Evolutionary conservation across 2,888 invertebrate genomes (phyloP).

Genomic region (Eretmocerus hayati): DNA sequence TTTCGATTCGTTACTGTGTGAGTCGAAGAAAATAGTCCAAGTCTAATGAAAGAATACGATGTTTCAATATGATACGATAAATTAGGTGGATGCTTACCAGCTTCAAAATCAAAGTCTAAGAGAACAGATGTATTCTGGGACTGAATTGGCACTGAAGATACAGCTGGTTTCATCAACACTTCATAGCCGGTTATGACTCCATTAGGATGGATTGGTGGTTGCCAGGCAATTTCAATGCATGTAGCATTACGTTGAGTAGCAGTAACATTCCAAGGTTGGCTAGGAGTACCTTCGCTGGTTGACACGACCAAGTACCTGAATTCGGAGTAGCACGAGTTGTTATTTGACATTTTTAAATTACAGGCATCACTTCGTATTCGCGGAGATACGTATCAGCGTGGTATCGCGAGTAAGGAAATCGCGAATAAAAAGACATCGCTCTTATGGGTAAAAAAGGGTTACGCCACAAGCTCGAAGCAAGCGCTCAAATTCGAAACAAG

Average conservation of each 20-base stretch:
- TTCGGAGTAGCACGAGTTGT: too few relatives aligned
- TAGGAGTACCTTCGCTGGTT: conserved; percentile 67
- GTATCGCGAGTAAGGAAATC: too few relatives aligned
- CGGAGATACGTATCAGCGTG: too few relatives aligned
- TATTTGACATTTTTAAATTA: too few relatives aligned
- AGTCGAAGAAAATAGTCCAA: too few relatives aligned
- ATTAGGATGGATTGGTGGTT: conserved; percentile 56
- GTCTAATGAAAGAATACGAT: too few relatives aligned
- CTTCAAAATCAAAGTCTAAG: conserved; percentile 52
- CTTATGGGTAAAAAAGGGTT: too few relatives aligned
- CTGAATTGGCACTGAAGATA: conserved; percentile 50
- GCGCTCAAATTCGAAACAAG: too few relatives aligned
- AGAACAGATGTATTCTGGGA: conserved; percentile 48
- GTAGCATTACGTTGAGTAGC: conserved; percentile 59
- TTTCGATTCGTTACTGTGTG: too few relatives aligned
- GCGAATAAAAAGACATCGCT: too few relatives aligned
- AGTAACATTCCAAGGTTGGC: conserved; percentile 60
- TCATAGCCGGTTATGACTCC: conserved; percentile 60
- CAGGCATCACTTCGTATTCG: too few relatives aligned
- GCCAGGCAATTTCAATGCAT: conserved; percentile 64
- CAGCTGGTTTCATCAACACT: conserved; percentile 59
- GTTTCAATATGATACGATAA: neutral
- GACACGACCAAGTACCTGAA: conserved; percentile 49
- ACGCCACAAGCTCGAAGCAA: too few relatives aligned
- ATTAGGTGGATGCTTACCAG: conserved; percentile 39